Conservation (phyloP, 2,888 invertebrate species). For the Melangyna quadrimaculata region DNA sequence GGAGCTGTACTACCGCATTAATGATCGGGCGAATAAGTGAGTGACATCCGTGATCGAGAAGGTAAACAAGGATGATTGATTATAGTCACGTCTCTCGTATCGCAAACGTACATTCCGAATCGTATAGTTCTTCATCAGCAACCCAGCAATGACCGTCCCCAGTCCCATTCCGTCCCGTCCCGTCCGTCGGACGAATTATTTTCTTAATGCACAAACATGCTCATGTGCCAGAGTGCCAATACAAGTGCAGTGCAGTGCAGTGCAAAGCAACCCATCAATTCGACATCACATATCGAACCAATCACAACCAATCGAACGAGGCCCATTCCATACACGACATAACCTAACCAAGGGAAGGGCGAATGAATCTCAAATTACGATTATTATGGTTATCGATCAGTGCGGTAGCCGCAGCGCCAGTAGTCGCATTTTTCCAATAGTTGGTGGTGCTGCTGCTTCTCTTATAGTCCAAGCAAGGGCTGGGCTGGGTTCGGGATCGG, state of each 20-base stretch:
- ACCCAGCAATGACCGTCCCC: background rate
- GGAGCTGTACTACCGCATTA: conserved; percentile 35
- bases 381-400: conserved; percentile 36
- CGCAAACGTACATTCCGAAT: conserved; percentile 16
- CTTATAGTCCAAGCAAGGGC: background rate
- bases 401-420: conserved; percentile 29
- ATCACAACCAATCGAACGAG: conserved; percentile 7
- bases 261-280: conserved; percentile 20
- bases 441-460: background rate
- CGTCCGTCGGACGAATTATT: background rate
- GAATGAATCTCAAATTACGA: conserved; percentile 35
- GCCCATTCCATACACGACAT: no score
- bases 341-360: conserved; percentile 1
- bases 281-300: conserved; percentile 22
- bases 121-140: background rate
- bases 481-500: background rate
- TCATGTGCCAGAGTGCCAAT: background rate
- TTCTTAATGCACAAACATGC: conserved; percentile 22
- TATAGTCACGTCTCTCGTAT: conserved; percentile 29
- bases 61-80: conserved; percentile 36
- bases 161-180: no score
- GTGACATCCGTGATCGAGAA: conserved; percentile 37
- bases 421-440: conserved; percentile 11
- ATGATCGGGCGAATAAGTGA: conserved; percentile 28
- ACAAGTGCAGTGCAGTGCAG: background rate